A percentile compares a stretch with the other conserved stretches of the same genome.
These are phyloP conservation scores for Papilio glaucus DNA, from an alignment of 1,140 invertebrate genomes.

Conservation along the genomic window DNA sequence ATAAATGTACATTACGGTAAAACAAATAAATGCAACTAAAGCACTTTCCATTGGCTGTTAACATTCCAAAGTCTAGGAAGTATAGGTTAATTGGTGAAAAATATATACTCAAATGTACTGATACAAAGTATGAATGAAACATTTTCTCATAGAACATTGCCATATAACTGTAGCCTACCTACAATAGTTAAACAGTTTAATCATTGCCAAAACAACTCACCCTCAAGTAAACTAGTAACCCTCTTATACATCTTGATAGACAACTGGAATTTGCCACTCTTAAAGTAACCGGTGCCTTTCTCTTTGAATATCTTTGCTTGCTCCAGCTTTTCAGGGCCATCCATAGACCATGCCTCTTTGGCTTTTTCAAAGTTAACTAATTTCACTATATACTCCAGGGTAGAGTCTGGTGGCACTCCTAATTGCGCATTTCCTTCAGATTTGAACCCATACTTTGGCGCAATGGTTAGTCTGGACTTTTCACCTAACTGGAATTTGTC, in stretches of 20 bases:
- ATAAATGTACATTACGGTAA: too few relatives aligned
- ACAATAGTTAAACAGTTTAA: not conserved
- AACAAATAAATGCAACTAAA: too few relatives aligned
- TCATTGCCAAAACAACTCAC: slow-evolving; percentile 47
- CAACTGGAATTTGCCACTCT: slow-evolving; percentile 89
- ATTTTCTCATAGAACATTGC: not conserved
- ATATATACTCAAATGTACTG: too few relatives aligned
- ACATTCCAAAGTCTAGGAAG: too few relatives aligned
- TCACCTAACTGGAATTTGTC: slow-evolving; percentile 93
- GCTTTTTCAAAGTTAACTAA: slow-evolving; percentile 94
- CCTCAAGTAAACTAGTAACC: slow-evolving; percentile 82
- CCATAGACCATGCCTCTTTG: slow-evolving; percentile 92
- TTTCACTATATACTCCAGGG: slow-evolving; percentile 92
- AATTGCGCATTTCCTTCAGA: slow-evolving; percentile 87
- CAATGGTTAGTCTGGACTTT: slow-evolving; percentile 89
- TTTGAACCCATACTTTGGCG: slow-evolving; percentile 93
- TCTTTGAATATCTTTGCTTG: slow-evolving; percentile 93
- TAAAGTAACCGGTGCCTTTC: slow-evolving; percentile 96
- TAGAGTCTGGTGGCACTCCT: slow-evolving; percentile 90
- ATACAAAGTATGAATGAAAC: too few relatives aligned
- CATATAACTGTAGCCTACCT: slow-evolving; percentile 33
- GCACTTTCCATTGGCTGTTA: too few relatives aligned
- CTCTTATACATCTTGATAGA: slow-evolving; percentile 96
- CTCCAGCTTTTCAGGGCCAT: slow-evolving; percentile 90
- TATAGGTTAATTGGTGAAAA: too few relatives aligned